Evolutionary conservation across 2,888 invertebrate species (phyloP), one percentile per base, ranked within the genome.

Genomic region (Fragum whitleyi): DNA sequence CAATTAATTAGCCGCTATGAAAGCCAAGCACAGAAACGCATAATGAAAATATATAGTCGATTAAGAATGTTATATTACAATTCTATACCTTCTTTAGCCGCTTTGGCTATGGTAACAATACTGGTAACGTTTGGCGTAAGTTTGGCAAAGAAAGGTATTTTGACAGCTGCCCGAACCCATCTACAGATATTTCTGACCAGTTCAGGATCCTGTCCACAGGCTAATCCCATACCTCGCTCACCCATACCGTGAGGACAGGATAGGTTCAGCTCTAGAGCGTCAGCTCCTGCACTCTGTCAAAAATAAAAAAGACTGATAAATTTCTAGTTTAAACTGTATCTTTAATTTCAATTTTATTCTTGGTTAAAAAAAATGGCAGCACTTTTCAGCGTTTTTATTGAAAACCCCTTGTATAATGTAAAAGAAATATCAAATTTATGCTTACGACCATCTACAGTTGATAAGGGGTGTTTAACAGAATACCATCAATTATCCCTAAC

Each of bases 171-270:
- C 72, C 96, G 95, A 21, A 99, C 98, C 99, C 99, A 99, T 75
- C 95, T 95, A 0, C 98, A 97, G 91, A 99, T 99, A 83, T 97
- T 96, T 87, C 96, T 95, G 1, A 99, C 99, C 79, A 98, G 94
- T 36, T 96, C 96, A 0, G 98, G 97, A 93, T 98, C 96, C 95
- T 99, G 98, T 77, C 99, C 99, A 94, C 99, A 99, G 62, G 99
- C 99, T 71, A 99, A 95, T 0, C 99, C 99, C 99, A 99, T 99
- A 55, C 99, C 99, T 16, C 97, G 96, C 93, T 99, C 99, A 1
- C 98, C 98, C 98, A 99, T 99, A 7, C 99, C 99, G 94, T 99
- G 99, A 0, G 99, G 99, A 94, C 99, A 99, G 0, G 98, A 99
- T 70, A 99, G 94, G 95, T 99, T 99, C 70, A 99, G 94, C 83